Percentiles rank a stretch among this genome's conserved stretches.
These are phyloP conservation scores for Drosophila carrolli DNA, from an alignment of 1,140 invertebrate species.

Conservation along the genomic window DNA sequence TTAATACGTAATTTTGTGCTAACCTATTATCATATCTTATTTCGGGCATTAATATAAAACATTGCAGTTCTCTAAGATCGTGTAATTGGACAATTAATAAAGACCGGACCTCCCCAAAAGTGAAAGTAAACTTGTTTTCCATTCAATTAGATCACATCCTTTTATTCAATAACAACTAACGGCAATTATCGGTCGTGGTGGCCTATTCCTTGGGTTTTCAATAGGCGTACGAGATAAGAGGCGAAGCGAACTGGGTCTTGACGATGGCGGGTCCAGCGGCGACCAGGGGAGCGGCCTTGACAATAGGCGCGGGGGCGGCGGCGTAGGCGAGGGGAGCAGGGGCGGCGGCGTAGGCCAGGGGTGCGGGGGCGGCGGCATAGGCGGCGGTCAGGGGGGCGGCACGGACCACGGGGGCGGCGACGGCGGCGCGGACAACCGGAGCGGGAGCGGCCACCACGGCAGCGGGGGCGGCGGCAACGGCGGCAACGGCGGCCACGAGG, in stretches of 20 bases:
- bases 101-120: not conserved
- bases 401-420: constrained; percentile 52
- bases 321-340: constrained; percentile 48
- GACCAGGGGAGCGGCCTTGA: constrained; percentile 52
- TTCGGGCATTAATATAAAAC: too few species aligned
- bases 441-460: constrained; percentile 71
- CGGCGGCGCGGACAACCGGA: constrained; percentile 52
- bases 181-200: constrained; percentile 72
- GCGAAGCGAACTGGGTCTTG: constrained; percentile 78
- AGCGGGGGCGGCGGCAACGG: constrained; percentile 62
- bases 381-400: constrained; percentile 36
- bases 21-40: too few species aligned
- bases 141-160: constrained; percentile 69
- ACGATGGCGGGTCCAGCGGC: constrained; percentile 67
- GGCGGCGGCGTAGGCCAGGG: constrained; percentile 33
- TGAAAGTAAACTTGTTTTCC: not conserved
- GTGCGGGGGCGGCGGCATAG: constrained; percentile 50
- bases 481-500: constrained; percentile 76
- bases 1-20: too few species aligned
- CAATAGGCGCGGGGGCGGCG: constrained; percentile 63
- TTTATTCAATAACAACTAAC: constrained; percentile 83
- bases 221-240: constrained; percentile 76
- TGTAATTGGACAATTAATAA: not conserved
- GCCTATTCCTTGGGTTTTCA: constrained; percentile 44
- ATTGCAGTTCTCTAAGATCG: too few species aligned